Evolutionary conservation across 2,113 vertebrate genomes (phyloP).

Genomic region (Blennius ocellaris): DNA sequence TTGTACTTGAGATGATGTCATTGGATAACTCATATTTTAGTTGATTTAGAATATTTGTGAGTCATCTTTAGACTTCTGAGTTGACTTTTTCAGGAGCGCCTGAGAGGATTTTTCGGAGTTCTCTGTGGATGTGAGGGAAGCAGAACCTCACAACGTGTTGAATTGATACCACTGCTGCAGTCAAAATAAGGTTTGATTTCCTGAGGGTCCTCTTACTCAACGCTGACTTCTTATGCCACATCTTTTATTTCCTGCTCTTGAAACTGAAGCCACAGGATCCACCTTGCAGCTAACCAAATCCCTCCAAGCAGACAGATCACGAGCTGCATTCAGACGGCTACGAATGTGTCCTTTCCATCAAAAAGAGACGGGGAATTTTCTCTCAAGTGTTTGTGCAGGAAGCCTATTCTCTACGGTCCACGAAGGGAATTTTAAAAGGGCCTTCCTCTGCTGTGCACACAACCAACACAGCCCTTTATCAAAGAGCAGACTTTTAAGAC

Average conservation of each 20-base stretch:
- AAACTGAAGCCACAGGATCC: neutral
- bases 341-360: constrained; percentile 6
- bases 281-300: constrained; percentile 16
- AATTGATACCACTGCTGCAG: constrained; percentile 1
- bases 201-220: neutral
- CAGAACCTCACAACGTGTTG: neutral
- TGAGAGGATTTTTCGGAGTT: too few species aligned
- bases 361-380: constrained; percentile 27
- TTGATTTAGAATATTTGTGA: constrained; percentile 18
- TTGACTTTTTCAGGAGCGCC: neutral
- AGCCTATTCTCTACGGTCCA: constrained; percentile 21
- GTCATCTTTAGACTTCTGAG: neutral
- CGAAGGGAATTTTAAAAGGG: constrained; percentile 32
- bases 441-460: constrained; percentile 29
- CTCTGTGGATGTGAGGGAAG: too few species aligned
- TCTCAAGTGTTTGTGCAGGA: constrained; percentile 36
- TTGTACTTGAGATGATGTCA: neutral
- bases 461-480: constrained; percentile 24
- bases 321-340: constrained; percentile 3
- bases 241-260: constrained; percentile 6
- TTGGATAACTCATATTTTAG: constrained; percentile 7
- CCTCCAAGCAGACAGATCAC: constrained; percentile 8
- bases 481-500: constrained; percentile 14
- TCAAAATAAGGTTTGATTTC: constrained; percentile 16
- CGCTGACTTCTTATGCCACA: neutral